Conservation (phyloP, 2,888 invertebrate genomes). For the Laothoe populi region DNA sequence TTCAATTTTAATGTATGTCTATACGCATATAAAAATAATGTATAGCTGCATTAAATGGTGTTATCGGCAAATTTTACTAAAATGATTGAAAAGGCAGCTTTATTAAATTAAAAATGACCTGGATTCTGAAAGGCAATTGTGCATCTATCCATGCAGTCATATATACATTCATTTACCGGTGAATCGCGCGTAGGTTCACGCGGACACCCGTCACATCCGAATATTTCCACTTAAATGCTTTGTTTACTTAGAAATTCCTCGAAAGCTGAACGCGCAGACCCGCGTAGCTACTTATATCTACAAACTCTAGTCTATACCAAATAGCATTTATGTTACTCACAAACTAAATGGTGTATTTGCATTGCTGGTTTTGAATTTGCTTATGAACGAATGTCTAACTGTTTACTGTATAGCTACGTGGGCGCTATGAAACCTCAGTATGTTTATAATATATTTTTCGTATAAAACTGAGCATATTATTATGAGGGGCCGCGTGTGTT, state of each 20-base stretch:
- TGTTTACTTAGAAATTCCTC: conserved; percentile 35
- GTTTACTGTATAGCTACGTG: neutral
- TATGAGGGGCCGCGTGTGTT: conserved; percentile 26
- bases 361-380: neutral
- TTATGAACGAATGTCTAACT: neutral
- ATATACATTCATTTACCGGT: conserved; percentile 58
- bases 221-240: conserved; percentile 48
- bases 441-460: neutral
- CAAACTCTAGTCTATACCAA: neutral
- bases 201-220: conserved; percentile 40
- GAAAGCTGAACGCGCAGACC: neutral
- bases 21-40: neutral
- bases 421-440: too few species aligned
- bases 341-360: neutral
- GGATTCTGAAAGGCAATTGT: conserved; percentile 51
- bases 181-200: conserved; percentile 43
- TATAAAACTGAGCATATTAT: conserved; percentile 33
- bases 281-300: neutral
- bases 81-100: neutral
- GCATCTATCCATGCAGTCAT: conserved; percentile 48
- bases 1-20: too few species aligned
- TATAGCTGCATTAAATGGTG: neutral
- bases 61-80: conserved; percentile 2
- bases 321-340: neutral
- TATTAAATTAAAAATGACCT: conserved; percentile 45